These are phyloP conservation scores for Neosilurus hyrtlii DNA, from an alignment of 2,797 vertebrate species.

Conservation along the genomic window DNA sequence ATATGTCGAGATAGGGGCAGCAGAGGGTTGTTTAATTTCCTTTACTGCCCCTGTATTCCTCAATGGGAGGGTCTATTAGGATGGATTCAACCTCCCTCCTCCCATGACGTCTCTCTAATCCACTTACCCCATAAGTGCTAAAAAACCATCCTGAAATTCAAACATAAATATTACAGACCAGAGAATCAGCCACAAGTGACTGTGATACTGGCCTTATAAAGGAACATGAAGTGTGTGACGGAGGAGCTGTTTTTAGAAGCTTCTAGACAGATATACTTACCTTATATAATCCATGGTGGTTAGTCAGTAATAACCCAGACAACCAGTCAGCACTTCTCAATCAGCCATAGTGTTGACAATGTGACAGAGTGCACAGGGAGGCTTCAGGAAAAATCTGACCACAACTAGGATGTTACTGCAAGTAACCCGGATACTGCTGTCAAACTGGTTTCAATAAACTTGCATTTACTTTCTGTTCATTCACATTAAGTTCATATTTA, in stretches of 20 bases:
- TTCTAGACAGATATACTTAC: conserved; percentile 63
- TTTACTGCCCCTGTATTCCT: conserved; percentile 31
- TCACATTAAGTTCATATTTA: not conserved
- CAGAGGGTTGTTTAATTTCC: conserved; percentile 26
- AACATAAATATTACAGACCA: not conserved
- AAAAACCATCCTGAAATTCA: conserved; percentile 24
- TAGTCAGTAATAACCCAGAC: conserved; percentile 69
- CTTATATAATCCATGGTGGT: conserved; percentile 68
- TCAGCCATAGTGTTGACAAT: conserved; percentile 67
- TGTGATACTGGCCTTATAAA: not conserved
- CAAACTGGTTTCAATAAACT: conserved; percentile 1
- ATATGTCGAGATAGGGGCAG: not conserved
- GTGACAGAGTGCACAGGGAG: conserved; percentile 44
- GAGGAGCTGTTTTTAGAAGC: conserved; percentile 39
- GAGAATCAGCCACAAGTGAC: not conserved
- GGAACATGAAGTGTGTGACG: not conserved
- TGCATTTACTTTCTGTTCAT: not conserved
- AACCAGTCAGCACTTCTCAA: conserved; percentile 75
- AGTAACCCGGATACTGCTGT: conserved; percentile 12
- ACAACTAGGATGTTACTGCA: conserved; percentile 24
- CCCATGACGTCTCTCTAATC: conserved; percentile 47
- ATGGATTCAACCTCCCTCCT: conserved; percentile 48
- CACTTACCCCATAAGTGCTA: conserved; percentile 37
- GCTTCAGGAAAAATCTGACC: conserved; percentile 42
- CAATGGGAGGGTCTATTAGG: conserved; percentile 43